phyloP scores from a whole-genome alignment of 1,140 invertebrate species.

The Artemia franciscana region DNA sequence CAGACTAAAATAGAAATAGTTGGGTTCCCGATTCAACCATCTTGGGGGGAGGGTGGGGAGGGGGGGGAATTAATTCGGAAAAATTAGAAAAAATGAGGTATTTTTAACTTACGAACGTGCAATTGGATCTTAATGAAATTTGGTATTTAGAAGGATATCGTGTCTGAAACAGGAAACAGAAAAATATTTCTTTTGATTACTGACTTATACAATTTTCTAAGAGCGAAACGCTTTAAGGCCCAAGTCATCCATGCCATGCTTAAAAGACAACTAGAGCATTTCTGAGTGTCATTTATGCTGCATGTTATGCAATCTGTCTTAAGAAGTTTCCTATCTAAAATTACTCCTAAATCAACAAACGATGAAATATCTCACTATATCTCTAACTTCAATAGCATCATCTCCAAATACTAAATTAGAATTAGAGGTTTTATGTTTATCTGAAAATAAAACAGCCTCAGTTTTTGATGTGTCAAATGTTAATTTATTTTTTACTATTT shows the following conservation, averaged over 20 bases:
- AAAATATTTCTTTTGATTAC: not conserved
- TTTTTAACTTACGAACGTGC: too few species aligned
- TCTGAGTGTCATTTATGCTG: not conserved
- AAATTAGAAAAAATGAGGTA: too few species aligned
- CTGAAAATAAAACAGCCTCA: too few species aligned
- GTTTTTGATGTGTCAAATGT: not conserved
- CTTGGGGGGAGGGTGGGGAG: too few species aligned
- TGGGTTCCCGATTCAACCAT: too few species aligned
- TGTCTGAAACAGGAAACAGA: too few species aligned
- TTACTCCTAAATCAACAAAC: too few species aligned
- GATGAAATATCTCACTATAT: not conserved
- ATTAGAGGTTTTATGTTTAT: not conserved
- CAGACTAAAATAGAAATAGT: too few species aligned
- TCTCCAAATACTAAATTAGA: not conserved
- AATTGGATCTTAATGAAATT: too few species aligned
- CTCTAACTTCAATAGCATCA: not conserved
- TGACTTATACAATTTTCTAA: not conserved
- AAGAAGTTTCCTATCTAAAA: not conserved
- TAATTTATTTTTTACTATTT: not conserved
- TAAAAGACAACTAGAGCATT: not conserved
- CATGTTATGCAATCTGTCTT: not conserved
- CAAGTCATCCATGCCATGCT: not conserved
- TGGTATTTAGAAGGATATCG: too few species aligned
- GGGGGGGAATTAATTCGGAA: too few species aligned
- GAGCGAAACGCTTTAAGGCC: not conserved